phyloP scores from a whole-genome alignment of 2,797 vertebrate genomes.

The Sebastes oblongus region DNA sequence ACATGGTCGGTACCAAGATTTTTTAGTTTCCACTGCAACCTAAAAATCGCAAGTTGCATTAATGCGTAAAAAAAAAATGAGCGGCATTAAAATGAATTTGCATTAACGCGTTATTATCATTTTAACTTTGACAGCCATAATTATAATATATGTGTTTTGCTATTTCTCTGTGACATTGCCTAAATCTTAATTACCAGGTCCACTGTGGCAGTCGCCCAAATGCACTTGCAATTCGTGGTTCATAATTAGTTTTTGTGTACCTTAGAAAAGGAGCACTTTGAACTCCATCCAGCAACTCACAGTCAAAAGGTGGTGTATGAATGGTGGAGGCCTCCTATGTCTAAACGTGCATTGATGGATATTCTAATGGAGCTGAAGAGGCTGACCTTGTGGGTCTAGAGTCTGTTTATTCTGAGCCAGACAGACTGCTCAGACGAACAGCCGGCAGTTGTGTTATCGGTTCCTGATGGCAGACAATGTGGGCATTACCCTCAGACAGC shows the following conservation, averaged over 20 bases:
- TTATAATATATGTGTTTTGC: background rate
- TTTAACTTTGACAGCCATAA: too few species aligned
- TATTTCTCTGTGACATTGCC: background rate
- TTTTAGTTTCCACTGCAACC: fast-evolving
- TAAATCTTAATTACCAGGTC: background rate
- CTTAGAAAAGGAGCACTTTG: background rate
- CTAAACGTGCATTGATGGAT: conserved; percentile 1
- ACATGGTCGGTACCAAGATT: fast-evolving
- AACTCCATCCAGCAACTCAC: background rate
- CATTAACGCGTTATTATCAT: fast-evolving
- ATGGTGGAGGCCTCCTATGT: background rate
- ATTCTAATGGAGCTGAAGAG: conserved; percentile 9
- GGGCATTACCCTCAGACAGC: conserved; percentile 36
- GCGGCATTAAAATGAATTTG: too few species aligned
- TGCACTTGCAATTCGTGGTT: background rate
- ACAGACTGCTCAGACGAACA: conserved; percentile 18
- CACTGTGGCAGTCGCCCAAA: background rate
- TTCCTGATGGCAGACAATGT: conserved; percentile 54
- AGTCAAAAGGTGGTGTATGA: background rate
- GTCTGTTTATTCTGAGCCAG: conserved; percentile 42
- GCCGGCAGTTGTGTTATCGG: conserved; percentile 57
- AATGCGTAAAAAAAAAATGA: too few species aligned
- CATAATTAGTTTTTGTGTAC: background rate
- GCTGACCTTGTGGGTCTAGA: conserved; percentile 31
- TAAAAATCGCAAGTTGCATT: too few species aligned